These are phyloP conservation scores for Dynastes maya DNA, from an alignment of 2,888 invertebrate species.

Conservation along the genomic window DNA sequence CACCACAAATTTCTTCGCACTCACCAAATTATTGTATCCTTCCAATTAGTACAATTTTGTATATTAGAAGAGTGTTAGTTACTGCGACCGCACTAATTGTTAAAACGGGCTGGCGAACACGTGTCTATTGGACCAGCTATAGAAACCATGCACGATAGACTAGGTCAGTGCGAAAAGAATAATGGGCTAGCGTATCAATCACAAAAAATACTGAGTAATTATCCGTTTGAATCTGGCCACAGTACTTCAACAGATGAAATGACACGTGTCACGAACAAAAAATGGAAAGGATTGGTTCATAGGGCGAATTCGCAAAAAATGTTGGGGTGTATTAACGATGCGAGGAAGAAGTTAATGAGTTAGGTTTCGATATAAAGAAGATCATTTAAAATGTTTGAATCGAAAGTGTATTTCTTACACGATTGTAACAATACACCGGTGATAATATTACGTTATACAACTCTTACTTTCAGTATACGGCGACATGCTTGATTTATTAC, in stretches of 20 bases:
- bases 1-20: not conserved
- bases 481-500: constrained; percentile 41
- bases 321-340: constrained; percentile 23
- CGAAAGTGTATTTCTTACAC: no score
- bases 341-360: constrained; percentile 8
- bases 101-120: constrained; percentile 54
- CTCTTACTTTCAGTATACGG: constrained; percentile 11
- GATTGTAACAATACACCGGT: not conserved
- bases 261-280: constrained; percentile 51
- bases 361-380: not conserved
- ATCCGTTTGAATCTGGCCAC: constrained; percentile 37
- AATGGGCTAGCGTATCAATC: constrained; percentile 52
- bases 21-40: not conserved
- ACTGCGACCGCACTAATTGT: constrained; percentile 55
- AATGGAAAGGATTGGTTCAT: constrained; percentile 7
- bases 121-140: constrained; percentile 53
- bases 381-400: not conserved
- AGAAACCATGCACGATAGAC: constrained; percentile 9
- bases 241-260: constrained; percentile 52
- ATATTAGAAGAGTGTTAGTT: constrained; percentile 44
- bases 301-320: not conserved
- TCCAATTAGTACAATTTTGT: constrained; percentile 47
- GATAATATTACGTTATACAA: not conserved
- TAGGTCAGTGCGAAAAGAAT: constrained; percentile 5
- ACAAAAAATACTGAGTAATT: constrained; percentile 54